A percentile compares a stretch with the other conserved stretches of the same genome.
phyloP scores from a whole-genome alignment of 2,797 vertebrate species.

The Amphiprion clarkii region DNA sequence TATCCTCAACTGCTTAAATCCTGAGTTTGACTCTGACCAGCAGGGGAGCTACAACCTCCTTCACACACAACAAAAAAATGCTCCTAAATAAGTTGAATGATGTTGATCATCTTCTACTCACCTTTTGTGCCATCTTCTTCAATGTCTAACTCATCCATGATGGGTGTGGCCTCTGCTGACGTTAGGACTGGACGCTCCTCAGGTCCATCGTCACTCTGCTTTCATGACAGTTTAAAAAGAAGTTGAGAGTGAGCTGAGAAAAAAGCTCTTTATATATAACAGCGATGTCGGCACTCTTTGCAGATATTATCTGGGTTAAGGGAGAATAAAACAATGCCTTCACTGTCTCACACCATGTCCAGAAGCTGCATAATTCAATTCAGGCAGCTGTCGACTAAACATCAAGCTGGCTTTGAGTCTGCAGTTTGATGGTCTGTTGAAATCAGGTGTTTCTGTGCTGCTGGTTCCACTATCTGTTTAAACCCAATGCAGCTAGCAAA shows the following conservation, averaged over 20 bases:
- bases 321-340: slow-evolving; percentile 11
- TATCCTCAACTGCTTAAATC: too few relatives aligned
- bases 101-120: slow-evolving; percentile 30
- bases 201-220: slow-evolving; percentile 40
- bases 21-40: not conserved
- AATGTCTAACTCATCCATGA: slow-evolving; percentile 48
- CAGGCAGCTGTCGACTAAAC: slow-evolving; percentile 23
- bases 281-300: not conserved
- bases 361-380: not conserved
- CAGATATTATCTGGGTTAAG: not conserved
- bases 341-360: not conserved
- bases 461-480: slow-evolving; percentile 4
- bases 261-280: not conserved
- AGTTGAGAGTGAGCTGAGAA: not conserved
- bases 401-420: slow-evolving; percentile 20
- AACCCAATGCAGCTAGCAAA: slow-evolving; percentile 9
- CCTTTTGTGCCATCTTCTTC: slow-evolving; percentile 46
- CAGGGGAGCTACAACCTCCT: not conserved
- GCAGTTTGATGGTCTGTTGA: slow-evolving; percentile 61
- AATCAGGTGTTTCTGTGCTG: slow-evolving; percentile 24
- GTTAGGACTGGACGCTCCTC: not conserved
- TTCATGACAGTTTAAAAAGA: slow-evolving; percentile 7
- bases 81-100: too few relatives aligned
- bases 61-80: not conserved
- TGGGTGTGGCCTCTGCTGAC: slow-evolving; percentile 7